Evolutionary conservation across 2,797 vertebrate genomes (phyloP), one percentile per base, ranked within the genome.

Genomic region (Neosalanx taihuensis): DNA sequence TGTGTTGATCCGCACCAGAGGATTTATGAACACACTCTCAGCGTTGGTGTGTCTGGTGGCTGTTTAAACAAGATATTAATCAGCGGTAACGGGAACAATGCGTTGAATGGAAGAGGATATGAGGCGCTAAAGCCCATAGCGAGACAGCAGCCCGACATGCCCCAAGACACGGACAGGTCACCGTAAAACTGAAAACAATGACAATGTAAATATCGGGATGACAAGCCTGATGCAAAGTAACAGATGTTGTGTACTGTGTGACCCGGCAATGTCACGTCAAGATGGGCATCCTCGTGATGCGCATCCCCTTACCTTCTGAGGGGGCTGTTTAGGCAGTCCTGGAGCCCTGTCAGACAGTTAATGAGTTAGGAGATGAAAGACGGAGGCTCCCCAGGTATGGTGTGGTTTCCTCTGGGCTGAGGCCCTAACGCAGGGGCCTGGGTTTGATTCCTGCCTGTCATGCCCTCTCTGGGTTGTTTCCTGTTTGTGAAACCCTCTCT

Each of bases 61-160:
- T 94, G 92, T 93, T 93, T 93, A 93, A 92, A 93, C 92, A 93
- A 93, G 92, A 93, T 94, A 90, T 92, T 93, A 92, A 93, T 93
- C 91, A 87, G 90, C 83, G 74, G 85, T 87, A 82, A 90, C 89
- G 79, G 78, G 86, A 93, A 94, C 92, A 94, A 93, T 93, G 89
- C 51, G 2, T 58, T 85, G 82, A 90, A 88, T 91, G 84, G 89
- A 86, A 91, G 87, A 93, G 90, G 91, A 92, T 91, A 91, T 89
- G 86, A 81, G 91, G 84, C 68, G 82, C 75, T 91, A 10, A 87
- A 89, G 71, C 81, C 79, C 70, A 70, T 85, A 75, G 86, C 83
- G 75, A 84, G 89, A 86, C 85, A 17, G 61, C 85, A 87, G 79
- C 79, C 75, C 62, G 61, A 81, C 82, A 56, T 79, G 80, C 81